Base-by-base conservation (phyloP, 2,888 invertebrate genomes). In the Dorcus hopei region DNA sequence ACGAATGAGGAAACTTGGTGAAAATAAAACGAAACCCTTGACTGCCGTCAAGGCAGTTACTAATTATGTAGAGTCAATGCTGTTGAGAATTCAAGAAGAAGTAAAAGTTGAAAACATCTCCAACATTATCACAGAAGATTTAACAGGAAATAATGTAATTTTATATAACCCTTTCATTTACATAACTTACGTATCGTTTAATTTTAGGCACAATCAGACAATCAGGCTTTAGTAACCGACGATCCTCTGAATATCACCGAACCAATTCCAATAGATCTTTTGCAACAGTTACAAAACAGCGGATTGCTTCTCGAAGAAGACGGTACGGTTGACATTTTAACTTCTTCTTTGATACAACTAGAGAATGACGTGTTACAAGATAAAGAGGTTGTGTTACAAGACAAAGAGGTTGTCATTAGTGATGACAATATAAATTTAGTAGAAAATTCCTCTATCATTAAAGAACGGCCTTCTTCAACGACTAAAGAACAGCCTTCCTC, bases 1-100 rank as follows among this genome's bases (percentile, higher is more conserved):
- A 9, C 56, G 60, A 59, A 59, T 47, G 58, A 49, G 39, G 9
- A n/a, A 40, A 26, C 42, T 9, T 26, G 43, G 41, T 19, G 47
- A 60, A 62, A 58, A 67, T 49, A 58, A 42, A 54, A 0, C 60
- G 60, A 62, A 11, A 3, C 19, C 23, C 7, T 33, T 33, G 39
- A 51, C 4, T 14, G 40, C 45, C 2, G 11, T 54, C 14, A 54
- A 45, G 9, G 43, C 19, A 14, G 45, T 38, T 16, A 48, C 23
- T 39, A 54, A 66, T 58, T 54, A 73, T 39, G 49, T 72, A n/a
- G 65, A 67, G 40, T 63, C 67, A 3, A 61, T 69, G 9, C 47
- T 54, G 38, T n/a, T 39, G 38, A 39, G 14, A 7, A 42, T 9
- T 38, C 5, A 38, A 6, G 26, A 33, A 0, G 6, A 33, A 5